Conservation (phyloP, 2,113 vertebrate species). For the Dendrocopos noguchii region DNA sequence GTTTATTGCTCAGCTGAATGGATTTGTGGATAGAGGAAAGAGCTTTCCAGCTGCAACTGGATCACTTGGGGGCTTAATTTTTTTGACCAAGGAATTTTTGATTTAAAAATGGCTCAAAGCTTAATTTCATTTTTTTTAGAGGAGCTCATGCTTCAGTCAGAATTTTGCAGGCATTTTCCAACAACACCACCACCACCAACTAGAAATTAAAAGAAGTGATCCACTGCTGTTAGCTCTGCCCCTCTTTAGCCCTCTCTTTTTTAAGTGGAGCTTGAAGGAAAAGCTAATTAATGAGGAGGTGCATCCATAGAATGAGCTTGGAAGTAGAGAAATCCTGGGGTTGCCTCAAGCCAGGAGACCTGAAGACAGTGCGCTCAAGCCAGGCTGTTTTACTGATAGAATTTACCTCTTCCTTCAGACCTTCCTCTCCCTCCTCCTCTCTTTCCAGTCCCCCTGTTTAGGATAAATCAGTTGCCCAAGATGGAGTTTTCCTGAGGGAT, state of each 20-base stretch:
- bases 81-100: neutral
- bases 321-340: neutral
- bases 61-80: neutral
- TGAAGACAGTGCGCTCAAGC: neutral
- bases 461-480: neutral
- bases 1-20: constrained; percentile 56
- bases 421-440: neutral
- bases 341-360: neutral
- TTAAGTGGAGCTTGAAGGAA: constrained; percentile 22
- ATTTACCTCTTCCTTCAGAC: neutral
- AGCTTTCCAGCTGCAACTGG: constrained; percentile 35
- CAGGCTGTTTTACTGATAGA: neutral
- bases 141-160: neutral
- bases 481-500: constrained; percentile 2
- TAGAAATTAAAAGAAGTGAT: constrained; percentile 13
- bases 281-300: constrained; percentile 16
- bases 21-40: constrained; percentile 47
- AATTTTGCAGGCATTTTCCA: constrained; percentile 6
- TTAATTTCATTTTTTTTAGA: neutral
- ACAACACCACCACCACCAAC: neutral
- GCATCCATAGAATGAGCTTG: neutral
- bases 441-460: constrained; percentile 12
- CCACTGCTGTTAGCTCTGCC: neutral
- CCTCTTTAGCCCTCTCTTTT: neutral
- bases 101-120: constrained; percentile 16